These are phyloP conservation scores for Laterallus jamaicensis DNA, from an alignment of 2,113 vertebrate species.

Conservation along the genomic window DNA sequence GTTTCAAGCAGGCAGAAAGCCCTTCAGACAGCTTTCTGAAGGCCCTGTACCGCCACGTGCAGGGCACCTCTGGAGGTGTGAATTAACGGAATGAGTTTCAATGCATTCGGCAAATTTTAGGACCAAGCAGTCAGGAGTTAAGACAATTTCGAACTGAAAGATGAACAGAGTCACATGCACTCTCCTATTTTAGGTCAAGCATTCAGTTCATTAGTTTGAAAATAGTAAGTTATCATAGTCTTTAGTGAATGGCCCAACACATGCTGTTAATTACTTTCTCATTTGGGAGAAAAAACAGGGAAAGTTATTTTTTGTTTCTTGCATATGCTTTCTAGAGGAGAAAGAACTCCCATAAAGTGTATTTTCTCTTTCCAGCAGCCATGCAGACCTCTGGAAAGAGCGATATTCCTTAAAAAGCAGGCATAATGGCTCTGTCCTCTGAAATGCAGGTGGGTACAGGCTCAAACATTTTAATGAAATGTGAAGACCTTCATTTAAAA, in stretches of 20 bases:
- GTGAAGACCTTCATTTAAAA: background rate
- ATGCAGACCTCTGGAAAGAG: background rate
- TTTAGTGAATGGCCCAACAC: conserved; percentile 3
- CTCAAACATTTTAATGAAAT: background rate
- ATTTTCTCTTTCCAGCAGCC: background rate
- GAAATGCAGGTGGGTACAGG: background rate
- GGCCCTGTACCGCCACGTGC: background rate
- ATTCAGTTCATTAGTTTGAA: conserved; percentile 23
- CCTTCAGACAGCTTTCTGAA: background rate
- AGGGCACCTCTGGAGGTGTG: background rate
- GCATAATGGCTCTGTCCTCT: background rate
- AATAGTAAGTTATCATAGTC: conserved; percentile 13
- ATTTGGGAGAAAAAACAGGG: conserved; percentile 7
- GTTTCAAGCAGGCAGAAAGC: background rate
- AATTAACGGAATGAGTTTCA: background rate
- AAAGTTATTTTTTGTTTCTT: background rate
- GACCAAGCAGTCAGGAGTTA: background rate
- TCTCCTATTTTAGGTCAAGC: background rate
- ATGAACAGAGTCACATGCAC: background rate
- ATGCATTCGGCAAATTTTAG: background rate
- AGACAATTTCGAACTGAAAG: background rate
- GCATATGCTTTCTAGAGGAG: conserved; percentile 2
- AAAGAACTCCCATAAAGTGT: background rate
- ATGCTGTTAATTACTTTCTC: conserved; percentile 47
- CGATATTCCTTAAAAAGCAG: background rate